Evolutionary conservation across 2,888 invertebrate genomes (phyloP).

Genomic region (Gerris lacustris): DNA sequence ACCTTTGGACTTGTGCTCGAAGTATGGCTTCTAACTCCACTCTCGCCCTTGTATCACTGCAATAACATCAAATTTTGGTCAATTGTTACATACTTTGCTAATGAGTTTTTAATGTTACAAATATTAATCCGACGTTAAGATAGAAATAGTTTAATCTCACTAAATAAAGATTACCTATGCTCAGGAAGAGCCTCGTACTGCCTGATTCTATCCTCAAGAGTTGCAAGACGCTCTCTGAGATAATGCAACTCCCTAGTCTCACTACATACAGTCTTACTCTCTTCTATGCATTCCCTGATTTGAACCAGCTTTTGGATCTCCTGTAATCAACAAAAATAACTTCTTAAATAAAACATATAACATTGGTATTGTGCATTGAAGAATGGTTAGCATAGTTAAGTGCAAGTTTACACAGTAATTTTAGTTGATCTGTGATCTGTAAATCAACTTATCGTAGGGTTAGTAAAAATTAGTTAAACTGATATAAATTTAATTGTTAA

Average conservation of each 20-base stretch:
- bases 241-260: constrained; percentile 41
- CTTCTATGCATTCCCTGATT: constrained; percentile 50
- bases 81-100: too few species aligned
- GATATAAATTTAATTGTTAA: too few species aligned
- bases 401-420: too few species aligned
- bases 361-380: too few species aligned
- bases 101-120: too few species aligned
- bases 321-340: constrained; percentile 42
- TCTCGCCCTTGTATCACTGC: constrained; percentile 40
- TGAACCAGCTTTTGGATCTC: constrained; percentile 52
- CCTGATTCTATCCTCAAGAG: constrained; percentile 51
- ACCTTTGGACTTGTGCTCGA: constrained; percentile 39
- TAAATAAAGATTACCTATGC: not conserved
- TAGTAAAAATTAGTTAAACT: too few species aligned
- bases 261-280: constrained; percentile 39
- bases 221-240: constrained; percentile 52
- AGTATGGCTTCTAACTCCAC: constrained; percentile 51
- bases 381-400: too few species aligned
- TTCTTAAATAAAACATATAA: not conserved
- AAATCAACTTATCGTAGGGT: too few species aligned
- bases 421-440: too few species aligned
- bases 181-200: constrained; percentile 47
- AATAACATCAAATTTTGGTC: not conserved
- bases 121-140: too few species aligned
- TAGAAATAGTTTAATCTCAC: not conserved